Evolutionary conservation across 2,888 invertebrate genomes (phyloP).

Genomic region (Microdon myrmicae): DNA sequence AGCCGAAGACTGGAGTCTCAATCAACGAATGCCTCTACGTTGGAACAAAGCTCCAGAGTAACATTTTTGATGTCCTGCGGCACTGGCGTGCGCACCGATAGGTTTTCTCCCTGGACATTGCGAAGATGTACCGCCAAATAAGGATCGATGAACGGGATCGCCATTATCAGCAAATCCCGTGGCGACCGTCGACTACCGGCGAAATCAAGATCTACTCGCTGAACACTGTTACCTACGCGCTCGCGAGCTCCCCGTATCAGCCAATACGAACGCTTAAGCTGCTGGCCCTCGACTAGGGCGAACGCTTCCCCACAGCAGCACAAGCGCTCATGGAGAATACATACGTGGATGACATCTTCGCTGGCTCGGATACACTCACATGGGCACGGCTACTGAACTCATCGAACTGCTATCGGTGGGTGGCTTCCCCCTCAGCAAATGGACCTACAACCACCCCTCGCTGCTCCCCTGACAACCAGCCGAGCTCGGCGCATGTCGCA

Average conservation of each 20-base stretch:
- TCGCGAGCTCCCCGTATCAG: slow-evolving; percentile 30
- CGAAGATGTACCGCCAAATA: slow-evolving; percentile 2
- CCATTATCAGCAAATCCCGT: slow-evolving; percentile 1
- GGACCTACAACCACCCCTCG: background rate
- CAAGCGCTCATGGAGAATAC: background rate
- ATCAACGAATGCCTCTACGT: slow-evolving; percentile 52
- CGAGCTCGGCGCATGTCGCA: background rate
- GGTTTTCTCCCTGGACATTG: slow-evolving; percentile 5
- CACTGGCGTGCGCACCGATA: background rate
- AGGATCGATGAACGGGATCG: slow-evolving; percentile 2
- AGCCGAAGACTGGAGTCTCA: no score
- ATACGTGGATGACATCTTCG: slow-evolving; percentile 1
- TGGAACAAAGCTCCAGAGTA: slow-evolving; percentile 49
- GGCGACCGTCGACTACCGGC: slow-evolving; percentile 1
- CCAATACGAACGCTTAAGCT: slow-evolving; percentile 27
- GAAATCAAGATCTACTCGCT: slow-evolving; percentile 8
- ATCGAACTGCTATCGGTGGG: slow-evolving; percentile 5
- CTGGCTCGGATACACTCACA: background rate
- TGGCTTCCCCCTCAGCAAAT: slow-evolving; percentile 6
- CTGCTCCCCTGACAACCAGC: background rate
- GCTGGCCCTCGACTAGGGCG: no score
- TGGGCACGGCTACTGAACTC: slow-evolving; percentile 7
- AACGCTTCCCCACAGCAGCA: background rate
- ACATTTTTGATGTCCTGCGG: slow-evolving; percentile 38
- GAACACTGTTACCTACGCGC: slow-evolving; percentile 35